A percentile compares a stretch with the other conserved stretches of the same genome.
Conservation (phyloP, 1,140 invertebrate genomes). For the Drosophila cardini region DNA sequence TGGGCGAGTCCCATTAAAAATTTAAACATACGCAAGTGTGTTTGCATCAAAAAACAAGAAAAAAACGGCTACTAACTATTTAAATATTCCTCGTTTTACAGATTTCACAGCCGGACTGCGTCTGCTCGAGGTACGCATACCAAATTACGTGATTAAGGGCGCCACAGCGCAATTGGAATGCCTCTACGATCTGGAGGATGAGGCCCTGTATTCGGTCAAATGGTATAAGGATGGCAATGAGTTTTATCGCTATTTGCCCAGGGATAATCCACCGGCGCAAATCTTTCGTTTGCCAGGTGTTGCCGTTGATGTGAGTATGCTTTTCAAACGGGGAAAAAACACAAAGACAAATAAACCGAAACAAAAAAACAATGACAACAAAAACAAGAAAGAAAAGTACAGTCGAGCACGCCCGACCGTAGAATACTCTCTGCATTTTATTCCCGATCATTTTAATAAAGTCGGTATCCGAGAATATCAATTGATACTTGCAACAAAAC, state of each 20-base stretch:
- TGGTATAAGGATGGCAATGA: conserved; percentile 92
- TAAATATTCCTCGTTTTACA: conserved; percentile 59
- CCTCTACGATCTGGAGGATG: conserved; percentile 88
- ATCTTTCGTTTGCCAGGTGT: conserved; percentile 88
- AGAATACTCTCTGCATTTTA: too few species aligned
- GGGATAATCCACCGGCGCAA: conserved; percentile 88
- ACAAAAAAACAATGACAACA: conserved; percentile 1
- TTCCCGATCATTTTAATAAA: too few species aligned
- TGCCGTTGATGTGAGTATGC: conserved; percentile 87
- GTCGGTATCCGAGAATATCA: too few species aligned
- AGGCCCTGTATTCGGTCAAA: conserved; percentile 91
- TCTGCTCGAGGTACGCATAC: conserved; percentile 88
- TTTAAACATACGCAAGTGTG: conserved; percentile 54
- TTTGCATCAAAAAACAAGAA: neutral
- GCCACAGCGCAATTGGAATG: conserved; percentile 87
- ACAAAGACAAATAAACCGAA: neutral
- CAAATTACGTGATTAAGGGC: conserved; percentile 88
- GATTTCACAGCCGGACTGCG: conserved; percentile 85
- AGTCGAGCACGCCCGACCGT: too few species aligned
- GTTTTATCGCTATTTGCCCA: conserved; percentile 91
- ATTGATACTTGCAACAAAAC: too few species aligned
- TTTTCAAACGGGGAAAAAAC: conserved; percentile 1
- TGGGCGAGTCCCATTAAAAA: conserved; percentile 50
- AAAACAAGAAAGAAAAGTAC: too few species aligned
- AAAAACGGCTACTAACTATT: conserved; percentile 15